These are phyloP conservation scores for Muschampia plurimacula DNA, from an alignment of 2,888 invertebrate species.

Conservation along the genomic window DNA sequence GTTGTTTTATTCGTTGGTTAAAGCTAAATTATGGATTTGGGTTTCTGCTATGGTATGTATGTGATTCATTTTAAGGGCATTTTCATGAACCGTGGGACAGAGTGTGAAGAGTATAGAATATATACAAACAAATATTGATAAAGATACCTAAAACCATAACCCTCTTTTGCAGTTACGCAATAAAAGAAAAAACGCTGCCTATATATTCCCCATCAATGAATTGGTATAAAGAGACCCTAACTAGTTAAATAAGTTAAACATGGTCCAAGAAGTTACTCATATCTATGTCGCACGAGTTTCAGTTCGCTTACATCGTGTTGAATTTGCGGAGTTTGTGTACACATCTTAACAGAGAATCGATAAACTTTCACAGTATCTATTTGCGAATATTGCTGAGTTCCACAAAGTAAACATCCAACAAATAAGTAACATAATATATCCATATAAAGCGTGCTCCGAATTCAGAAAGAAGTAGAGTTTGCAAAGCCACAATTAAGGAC, in stretches of 20 bases:
- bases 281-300: constrained; percentile 10
- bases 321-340: constrained; percentile 20
- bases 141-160: too few relatives aligned
- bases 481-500: constrained; percentile 7
- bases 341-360: constrained; percentile 14
- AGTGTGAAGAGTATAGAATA: too few relatives aligned
- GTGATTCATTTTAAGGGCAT: too few relatives aligned
- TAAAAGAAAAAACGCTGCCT: background rate
- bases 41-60: too few relatives aligned
- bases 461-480: constrained; percentile 2
- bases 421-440: constrained; percentile 11
- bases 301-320: constrained; percentile 9
- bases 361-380: constrained; percentile 14
- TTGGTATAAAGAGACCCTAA: background rate
- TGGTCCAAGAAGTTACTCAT: constrained; percentile 23
- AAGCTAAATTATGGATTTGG: too few relatives aligned
- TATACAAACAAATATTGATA: too few relatives aligned
- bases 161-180: background rate
- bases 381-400: constrained; percentile 21
- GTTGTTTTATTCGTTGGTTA: too few relatives aligned
- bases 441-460: background rate
- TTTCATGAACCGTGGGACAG: too few relatives aligned
- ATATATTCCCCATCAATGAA: background rate
- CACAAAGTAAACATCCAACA: constrained; percentile 25
- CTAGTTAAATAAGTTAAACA: constrained; percentile 15